Evolutionary conservation across 2,888 invertebrate species (phyloP), one percentile per base, ranked within the genome.

Genomic region (Drosophila paracracens): DNA sequence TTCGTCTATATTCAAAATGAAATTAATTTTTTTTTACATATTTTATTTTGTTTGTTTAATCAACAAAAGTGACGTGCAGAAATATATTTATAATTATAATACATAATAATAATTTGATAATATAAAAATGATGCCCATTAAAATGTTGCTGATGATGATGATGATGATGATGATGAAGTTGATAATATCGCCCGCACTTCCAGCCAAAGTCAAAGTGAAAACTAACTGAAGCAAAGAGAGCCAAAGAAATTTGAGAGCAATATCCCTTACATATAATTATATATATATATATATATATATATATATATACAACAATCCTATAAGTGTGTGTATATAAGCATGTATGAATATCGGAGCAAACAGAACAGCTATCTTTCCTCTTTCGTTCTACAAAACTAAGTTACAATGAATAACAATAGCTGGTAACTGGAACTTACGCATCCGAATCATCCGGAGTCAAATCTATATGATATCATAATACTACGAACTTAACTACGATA

Each of bases 171-270:
- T 72, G 36, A 70, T 70, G 31, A 48, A 53, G 48, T 57, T 77
- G 56, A 58, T 67, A 58, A 79, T 68, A 51, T 67, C 50, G 58
- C 38, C 33, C 50, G 52, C 53, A 58, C 43, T 48, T 38, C 70
- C 60, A 68, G 67, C 58, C 63, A 87, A 85, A 73, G 58, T 80
- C 71, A 82, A 74, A 62, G 68, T 72, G 57, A 60, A 74, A 81
- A 75, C 62, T 72, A 74, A 86, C 79, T 31, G 29, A 59, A 77
- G 21, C 33, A 51, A 64, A n/a, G 50, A n/a, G 46, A 61, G 57
- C 50, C 43, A 60, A 35, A 56, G 46, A 51, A 58, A 56, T 29
- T 43, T 43, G 50, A 54, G 52, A 59, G 27, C 52, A 62, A 51
- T 21, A 36, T 36, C 25, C 25, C 25, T 16, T 25, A 54, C 27